These are phyloP conservation scores for Lumbricus terrestris DNA, from an alignment of 2,888 invertebrate genomes.

Conservation along the genomic window DNA sequence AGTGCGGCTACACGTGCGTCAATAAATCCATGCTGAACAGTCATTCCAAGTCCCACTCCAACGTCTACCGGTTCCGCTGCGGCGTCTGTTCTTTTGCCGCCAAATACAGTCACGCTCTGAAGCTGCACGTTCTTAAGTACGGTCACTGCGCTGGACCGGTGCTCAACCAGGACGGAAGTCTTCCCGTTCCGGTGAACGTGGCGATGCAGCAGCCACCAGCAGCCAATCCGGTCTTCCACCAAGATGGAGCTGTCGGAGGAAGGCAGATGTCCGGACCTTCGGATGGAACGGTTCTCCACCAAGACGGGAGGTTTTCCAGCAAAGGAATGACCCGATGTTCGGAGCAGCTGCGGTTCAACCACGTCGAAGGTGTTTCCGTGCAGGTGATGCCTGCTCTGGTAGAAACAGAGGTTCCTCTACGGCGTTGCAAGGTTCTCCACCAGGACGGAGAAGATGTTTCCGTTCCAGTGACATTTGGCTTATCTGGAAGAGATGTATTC, in stretches of 20 bases:
- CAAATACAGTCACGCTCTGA: slow-evolving; percentile 95
- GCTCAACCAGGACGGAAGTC: slow-evolving; percentile 55
- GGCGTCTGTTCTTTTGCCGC: slow-evolving; percentile 88
- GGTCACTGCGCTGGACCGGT: slow-evolving; percentile 87
- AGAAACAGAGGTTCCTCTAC: not conserved
- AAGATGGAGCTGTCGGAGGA: not conserved
- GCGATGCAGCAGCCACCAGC: not conserved
- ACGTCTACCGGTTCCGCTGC: slow-evolving; percentile 87
- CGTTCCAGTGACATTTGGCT: not conserved
- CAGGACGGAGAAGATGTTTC: not conserved
- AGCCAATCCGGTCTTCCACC: not conserved
- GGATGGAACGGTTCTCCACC: not conserved
- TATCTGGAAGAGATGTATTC: not conserved
- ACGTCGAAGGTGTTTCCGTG: not conserved
- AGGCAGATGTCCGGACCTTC: not conserved
- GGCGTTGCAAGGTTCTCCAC: not conserved
- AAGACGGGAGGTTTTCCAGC: no score
- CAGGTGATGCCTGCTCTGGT: not conserved
- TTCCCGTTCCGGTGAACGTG: slow-evolving; percentile 44
- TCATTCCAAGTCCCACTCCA: slow-evolving; percentile 87
- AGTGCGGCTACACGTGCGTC: slow-evolving; percentile 67
- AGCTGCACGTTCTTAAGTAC: slow-evolving; percentile 89
- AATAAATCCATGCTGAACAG: slow-evolving; percentile 90
- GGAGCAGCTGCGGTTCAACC: no score
- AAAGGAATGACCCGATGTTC: no score